A percentile compares a stretch with the other conserved stretches of the same genome.
phyloP scores from a whole-genome alignment of 2,888 invertebrate genomes.

The Lasiommata megera region DNA sequence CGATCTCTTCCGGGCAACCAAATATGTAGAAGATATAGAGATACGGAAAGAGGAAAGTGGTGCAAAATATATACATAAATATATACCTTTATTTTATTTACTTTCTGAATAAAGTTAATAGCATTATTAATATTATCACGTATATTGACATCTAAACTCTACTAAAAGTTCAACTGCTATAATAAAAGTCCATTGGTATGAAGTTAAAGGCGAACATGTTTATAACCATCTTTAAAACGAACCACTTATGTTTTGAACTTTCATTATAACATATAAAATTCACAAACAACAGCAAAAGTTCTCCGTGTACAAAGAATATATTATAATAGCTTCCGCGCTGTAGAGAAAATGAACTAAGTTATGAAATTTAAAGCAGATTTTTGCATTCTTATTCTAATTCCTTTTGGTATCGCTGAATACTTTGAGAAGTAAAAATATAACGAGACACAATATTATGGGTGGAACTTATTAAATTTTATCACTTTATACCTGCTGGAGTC shows the following conservation, averaged over 20 bases:
- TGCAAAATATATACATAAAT: no score
- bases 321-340: slow-evolving; percentile 19
- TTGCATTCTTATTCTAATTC: slow-evolving; percentile 16
- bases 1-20: no score
- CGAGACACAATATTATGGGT: background rate
- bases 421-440: background rate
- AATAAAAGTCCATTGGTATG: no score
- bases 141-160: no score
- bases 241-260: background rate
- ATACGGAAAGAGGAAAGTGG: no score
- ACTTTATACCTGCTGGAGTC: no score
- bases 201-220: background rate
- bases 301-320: slow-evolving; percentile 10
- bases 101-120: no score
- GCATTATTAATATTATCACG: no score
- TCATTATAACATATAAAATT: slow-evolving; percentile 18
- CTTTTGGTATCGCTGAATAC: slow-evolving; percentile 14
- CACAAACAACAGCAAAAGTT: slow-evolving; percentile 14
- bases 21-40: no score
- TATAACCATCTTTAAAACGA: background rate
- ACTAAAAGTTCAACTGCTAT: no score
- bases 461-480: no score
- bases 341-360: slow-evolving; percentile 24
- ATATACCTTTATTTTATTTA: no score
- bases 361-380: slow-evolving; percentile 27